Conservation (phyloP, 2,113 vertebrate genomes). For the Spheniscus mendiculus region DNA sequence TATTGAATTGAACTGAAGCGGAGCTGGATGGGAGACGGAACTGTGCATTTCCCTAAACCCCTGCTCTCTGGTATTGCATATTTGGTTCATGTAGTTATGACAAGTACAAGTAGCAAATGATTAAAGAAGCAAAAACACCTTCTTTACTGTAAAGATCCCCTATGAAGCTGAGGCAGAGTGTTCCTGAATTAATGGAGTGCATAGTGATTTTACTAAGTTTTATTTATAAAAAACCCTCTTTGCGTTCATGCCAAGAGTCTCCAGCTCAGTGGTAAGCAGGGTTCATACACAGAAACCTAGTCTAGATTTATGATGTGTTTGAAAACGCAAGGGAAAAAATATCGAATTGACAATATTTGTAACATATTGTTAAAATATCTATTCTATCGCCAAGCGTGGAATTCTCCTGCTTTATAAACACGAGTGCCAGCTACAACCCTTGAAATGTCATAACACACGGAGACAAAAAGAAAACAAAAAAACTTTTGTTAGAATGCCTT, state of each 20-base stretch:
- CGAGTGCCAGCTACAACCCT: neutral
- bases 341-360: conserved; percentile 59
- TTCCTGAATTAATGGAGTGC: conserved; percentile 81
- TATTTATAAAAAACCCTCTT: conserved; percentile 77
- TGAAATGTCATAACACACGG: neutral
- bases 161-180: conserved; percentile 79
- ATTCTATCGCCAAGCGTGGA: conserved; percentile 60
- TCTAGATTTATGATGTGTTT: conserved; percentile 78
- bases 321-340: conserved; percentile 63
- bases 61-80: conserved; percentile 6
- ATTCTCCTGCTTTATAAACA: conserved; percentile 69
- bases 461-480: conserved; percentile 1
- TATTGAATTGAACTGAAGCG: neutral
- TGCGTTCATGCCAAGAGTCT: conserved; percentile 64
- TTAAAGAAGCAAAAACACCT: conserved; percentile 69
- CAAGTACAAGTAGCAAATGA: conserved; percentile 78
- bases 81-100: conserved; percentile 74
- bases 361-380: conserved; percentile 43
- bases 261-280: conserved; percentile 57
- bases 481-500: neutral
- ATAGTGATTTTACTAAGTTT: conserved; percentile 75
- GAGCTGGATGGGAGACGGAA: neutral
- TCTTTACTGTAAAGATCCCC: conserved; percentile 60
- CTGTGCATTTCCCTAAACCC: neutral
- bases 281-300: conserved; percentile 63